phyloP scores from a whole-genome alignment of 37 sponge, comb jelly and placozoan genomes.

The Mnemiopsis leidyi region DNA sequence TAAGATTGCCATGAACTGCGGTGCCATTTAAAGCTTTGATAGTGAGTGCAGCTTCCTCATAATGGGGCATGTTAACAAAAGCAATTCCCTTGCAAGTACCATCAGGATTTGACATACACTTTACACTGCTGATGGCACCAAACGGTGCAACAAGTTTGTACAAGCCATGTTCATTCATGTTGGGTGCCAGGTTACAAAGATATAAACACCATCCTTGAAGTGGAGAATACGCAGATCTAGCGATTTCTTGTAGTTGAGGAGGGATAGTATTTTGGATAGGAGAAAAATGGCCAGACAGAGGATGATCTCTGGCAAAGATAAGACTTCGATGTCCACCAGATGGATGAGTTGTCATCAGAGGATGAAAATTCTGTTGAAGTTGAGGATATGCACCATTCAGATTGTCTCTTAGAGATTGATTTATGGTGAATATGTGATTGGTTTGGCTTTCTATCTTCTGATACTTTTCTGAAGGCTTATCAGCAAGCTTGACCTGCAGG shows the following conservation, averaged over 20 bases:
- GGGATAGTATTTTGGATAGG: conserved; percentile 49
- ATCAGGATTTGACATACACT: conserved; percentile 71
- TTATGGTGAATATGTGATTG: not conserved
- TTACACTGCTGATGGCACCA: conserved; percentile 87
- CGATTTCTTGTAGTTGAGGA: conserved; percentile 64
- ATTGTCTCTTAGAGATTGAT: conserved; percentile 11
- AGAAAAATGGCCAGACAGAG: not conserved
- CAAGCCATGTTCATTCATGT: conserved; percentile 75
- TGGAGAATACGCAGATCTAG: conserved; percentile 52
- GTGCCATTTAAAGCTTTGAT: conserved; percentile 75
- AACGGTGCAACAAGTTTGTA: conserved; percentile 88
- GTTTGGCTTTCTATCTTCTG: conserved; percentile 23
- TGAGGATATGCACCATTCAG: conserved; percentile 35
- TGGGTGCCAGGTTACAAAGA: conserved; percentile 83
- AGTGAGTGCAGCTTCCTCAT: conserved; percentile 83
- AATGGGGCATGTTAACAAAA: conserved; percentile 94
- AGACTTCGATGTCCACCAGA: conserved; percentile 8
- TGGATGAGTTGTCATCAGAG: conserved; percentile 52
- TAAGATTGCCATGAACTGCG: conserved; percentile 72
- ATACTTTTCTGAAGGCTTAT: conserved; percentile 59
- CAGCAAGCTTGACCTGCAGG: conserved; percentile 72
- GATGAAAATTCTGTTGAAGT: conserved; percentile 43
- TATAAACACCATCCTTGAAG: conserved; percentile 76
- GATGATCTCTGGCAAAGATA: conserved; percentile 49
- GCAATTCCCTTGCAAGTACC: conserved; percentile 83